These are phyloP conservation scores for Galerucella calmariensis DNA, from an alignment of 2,888 invertebrate genomes.

Conservation along the genomic window DNA sequence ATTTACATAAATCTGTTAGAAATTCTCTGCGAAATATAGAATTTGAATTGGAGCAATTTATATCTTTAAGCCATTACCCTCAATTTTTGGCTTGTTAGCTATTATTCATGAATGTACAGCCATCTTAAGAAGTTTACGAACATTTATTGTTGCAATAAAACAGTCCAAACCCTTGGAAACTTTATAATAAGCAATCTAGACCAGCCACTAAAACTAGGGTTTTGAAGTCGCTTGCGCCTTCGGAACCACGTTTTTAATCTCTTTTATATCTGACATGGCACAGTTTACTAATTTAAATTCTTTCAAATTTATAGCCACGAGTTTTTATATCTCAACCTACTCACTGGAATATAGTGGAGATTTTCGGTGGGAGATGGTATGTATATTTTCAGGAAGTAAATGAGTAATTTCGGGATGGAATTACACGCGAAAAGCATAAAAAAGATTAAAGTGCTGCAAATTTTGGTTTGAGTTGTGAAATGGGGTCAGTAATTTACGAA, in stretches of 20 bases:
- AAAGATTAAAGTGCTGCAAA: slow-evolving; percentile 27
- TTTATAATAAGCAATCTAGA: slow-evolving; percentile 58
- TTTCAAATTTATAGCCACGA: slow-evolving; percentile 51
- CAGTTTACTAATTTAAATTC: slow-evolving; percentile 52
- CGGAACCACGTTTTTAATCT: slow-evolving; percentile 58
- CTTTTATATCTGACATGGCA: slow-evolving; percentile 54
- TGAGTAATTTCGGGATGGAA: slow-evolving; percentile 21
- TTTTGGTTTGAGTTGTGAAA: slow-evolving; percentile 24
- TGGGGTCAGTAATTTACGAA: background rate
- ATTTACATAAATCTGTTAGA: background rate
- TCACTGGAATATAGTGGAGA: slow-evolving; percentile 22
- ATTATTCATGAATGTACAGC: slow-evolving; percentile 56
- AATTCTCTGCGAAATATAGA: background rate
- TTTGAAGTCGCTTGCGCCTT: slow-evolving; percentile 40
- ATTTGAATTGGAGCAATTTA: background rate
- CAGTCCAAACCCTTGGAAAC: slow-evolving; percentile 57
- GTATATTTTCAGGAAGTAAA: slow-evolving; percentile 19
- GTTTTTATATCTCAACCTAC: slow-evolving; percentile 32
- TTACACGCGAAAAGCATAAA: slow-evolving; percentile 15
- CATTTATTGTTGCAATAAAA: slow-evolving; percentile 60
- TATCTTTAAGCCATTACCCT: slow-evolving; percentile 30
- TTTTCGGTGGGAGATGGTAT: slow-evolving; percentile 22
- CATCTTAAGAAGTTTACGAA: slow-evolving; percentile 48
- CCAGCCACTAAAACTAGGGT: slow-evolving; percentile 42
- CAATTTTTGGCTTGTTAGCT: slow-evolving; percentile 55